Evolutionary conservation across 2,797 vertebrate species (phyloP).

Genomic region (Phalloptychus januarius): DNA sequence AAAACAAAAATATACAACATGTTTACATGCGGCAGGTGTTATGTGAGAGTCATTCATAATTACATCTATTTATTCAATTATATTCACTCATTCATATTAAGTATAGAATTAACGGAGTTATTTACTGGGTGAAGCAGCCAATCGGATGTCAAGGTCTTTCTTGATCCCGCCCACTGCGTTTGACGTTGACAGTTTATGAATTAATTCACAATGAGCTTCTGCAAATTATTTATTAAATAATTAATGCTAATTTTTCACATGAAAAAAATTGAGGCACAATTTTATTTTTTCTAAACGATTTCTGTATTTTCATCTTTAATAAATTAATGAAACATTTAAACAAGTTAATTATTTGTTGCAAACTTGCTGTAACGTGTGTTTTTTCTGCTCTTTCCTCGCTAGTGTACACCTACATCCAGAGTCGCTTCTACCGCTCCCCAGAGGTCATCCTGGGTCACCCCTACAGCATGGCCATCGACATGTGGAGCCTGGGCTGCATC

Average conservation of each 20-base stretch:
- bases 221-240: neutral
- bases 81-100: too few species aligned
- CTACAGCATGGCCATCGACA: conserved; percentile 93
- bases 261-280: neutral
- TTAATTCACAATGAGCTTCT: neutral
- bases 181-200: neutral
- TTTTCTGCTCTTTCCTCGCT: rapidly evolving
- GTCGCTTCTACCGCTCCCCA: conserved; percentile 93
- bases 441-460: conserved; percentile 94
- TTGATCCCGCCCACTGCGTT: too few species aligned
- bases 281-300: neutral
- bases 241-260: neutral
- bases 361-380: neutral
- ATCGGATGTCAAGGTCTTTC: too few species aligned
- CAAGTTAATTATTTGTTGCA: neutral
- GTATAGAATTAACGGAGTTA: neutral
- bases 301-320: neutral
- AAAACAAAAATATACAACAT: too few species aligned
- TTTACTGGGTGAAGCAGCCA: neutral
- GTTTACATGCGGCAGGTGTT: too few species aligned
- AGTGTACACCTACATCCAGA: conserved; percentile 96
- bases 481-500: conserved; percentile 98
- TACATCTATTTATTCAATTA: too few species aligned
- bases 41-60: too few species aligned
- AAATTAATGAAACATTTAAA: neutral